These are phyloP conservation scores for Gonioctena quinquepunctata DNA, from an alignment of 1,140 invertebrate genomes.

Conservation along the genomic window DNA sequence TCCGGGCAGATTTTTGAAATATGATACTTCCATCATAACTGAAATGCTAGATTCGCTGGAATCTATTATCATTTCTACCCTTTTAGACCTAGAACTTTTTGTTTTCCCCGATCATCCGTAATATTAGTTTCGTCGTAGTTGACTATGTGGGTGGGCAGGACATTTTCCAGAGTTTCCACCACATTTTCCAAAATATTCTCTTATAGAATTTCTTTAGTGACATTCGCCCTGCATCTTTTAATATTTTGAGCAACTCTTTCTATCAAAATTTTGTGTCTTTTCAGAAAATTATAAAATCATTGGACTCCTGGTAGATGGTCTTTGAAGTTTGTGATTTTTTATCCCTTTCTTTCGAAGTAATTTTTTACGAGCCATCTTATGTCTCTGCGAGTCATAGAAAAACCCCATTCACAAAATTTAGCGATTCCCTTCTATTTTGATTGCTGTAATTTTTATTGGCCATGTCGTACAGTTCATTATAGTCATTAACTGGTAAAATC, in stretches of 20 bases:
- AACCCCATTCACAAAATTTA: conserved; percentile 9
- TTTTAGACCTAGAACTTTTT: too few relatives aligned
- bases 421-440: not conserved
- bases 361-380: conserved; percentile 7
- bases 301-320: not conserved
- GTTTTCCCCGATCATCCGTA: conserved; percentile 49
- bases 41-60: too few relatives aligned
- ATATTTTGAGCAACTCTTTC: not conserved
- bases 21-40: too few relatives aligned
- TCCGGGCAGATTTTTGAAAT: not conserved
- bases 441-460: not conserved
- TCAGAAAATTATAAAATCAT: not conserved
- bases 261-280: conserved; percentile 7
- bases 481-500: not conserved
- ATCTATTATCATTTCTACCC: too few relatives aligned
- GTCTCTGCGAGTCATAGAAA: conserved; percentile 7
- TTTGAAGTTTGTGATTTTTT: not conserved
- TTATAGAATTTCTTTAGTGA: conserved; percentile 25
- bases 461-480: not conserved
- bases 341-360: not conserved
- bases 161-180: too few relatives aligned
- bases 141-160: too few relatives aligned
- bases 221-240: conserved; percentile 6
- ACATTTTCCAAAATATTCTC: conserved; percentile 49
- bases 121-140: too few relatives aligned